These are phyloP conservation scores for Holothuria leucospilota DNA, from an alignment of 53 echinoderm and acorn worm genomes.

Conservation along the genomic window DNA sequence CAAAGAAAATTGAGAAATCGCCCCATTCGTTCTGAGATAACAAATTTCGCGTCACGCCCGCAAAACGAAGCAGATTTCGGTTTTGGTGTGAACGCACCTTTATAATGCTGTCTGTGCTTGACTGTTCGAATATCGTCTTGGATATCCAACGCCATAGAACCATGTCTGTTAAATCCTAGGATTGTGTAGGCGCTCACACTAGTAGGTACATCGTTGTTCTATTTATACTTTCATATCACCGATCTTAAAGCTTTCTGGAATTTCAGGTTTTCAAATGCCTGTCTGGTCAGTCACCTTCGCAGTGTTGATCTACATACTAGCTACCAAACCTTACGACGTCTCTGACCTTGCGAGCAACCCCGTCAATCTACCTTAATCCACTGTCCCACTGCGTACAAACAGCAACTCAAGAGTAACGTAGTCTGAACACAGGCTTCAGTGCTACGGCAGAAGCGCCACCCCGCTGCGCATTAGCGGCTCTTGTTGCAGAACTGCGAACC, in stretches of 20 bases:
- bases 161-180: no score
- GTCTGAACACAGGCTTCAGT: no score
- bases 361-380: slow-evolving; percentile 23
- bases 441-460: background rate
- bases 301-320: slow-evolving; percentile 32
- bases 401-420: no score
- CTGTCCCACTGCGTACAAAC: background rate
- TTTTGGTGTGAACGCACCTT: no score
- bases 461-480: slow-evolving; percentile 44
- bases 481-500: slow-evolving; percentile 33
- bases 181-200: no score
- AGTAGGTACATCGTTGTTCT: background rate
- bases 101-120: no score
- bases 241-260: slow-evolving; percentile 34
- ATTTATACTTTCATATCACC: slow-evolving; percentile 2
- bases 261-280: slow-evolving; percentile 33
- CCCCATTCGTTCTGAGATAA: no score
- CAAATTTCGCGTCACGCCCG: no score
- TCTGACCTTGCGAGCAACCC: slow-evolving; percentile 32
- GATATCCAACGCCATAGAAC: no score
- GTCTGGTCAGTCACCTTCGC: slow-evolving; percentile 44
- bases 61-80: no score
- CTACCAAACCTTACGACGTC: background rate
- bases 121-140: no score
- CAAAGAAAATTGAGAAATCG: no score